Base-by-base conservation (phyloP, 2,797 vertebrate species). In the Podargus strigoides region DNA sequence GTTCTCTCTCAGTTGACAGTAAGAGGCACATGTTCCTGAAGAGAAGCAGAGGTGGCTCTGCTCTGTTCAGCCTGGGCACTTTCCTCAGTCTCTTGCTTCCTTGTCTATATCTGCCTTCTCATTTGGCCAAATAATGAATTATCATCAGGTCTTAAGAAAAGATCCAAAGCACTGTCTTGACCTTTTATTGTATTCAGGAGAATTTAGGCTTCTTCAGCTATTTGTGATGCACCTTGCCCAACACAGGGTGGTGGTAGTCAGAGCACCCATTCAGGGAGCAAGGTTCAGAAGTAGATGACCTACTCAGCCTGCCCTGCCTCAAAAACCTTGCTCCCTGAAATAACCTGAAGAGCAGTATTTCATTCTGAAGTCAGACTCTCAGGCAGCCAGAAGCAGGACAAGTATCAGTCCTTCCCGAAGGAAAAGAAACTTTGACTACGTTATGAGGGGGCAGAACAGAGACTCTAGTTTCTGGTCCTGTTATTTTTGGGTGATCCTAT, bases 11-110 rank as follows among this genome's bases (percentile, higher is more conserved):
- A 26, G 20, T 47, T 20, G 60, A 30, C 5, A 50, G 11, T 30
- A 28, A 49, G 6, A 41, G 12, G 5, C 32, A 32, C 9, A 6
- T 0, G 0, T 8, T 14, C 17, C 20, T 44, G 21, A 52, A 60
- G 8, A 68, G 5, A 7, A n/a, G n/a, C n/a, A 34, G 22, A 55
- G 4, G 8, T 52, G 3, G 7, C 15, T 49, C 19, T 63, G 4
- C 14, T 67, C 21, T 47, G 10, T 27, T 67, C 14, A 30, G 39
- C 5, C 30, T 79, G 9, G 12, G 5, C 14, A 14, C 11, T 69
- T 87, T 34, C 36, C 15, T 66, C 28, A 41, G 34, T 77, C 10
- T 36, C 3, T 39, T 46, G 5, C 20, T 68, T 69, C 10, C 5
- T 76, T 4, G 12, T 56, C 34, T 70, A 2, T 26, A 21, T 34